phyloP scores from a whole-genome alignment of 2,113 vertebrate species.

The Phycodurus eques region DNA sequence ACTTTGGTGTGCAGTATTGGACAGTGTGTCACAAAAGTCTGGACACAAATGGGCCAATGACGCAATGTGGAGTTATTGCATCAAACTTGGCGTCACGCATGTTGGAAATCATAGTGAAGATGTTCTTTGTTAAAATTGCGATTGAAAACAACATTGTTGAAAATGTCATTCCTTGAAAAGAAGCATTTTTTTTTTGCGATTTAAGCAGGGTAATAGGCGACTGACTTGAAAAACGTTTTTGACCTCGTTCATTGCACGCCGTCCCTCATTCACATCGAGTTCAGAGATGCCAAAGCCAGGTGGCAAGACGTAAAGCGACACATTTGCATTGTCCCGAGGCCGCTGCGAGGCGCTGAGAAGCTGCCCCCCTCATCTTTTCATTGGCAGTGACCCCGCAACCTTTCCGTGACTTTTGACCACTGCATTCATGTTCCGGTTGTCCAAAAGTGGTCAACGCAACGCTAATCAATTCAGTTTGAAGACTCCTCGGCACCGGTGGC shows the following conservation, averaged over 20 bases:
- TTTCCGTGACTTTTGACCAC: conserved; percentile 72
- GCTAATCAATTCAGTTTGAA: conserved; percentile 67
- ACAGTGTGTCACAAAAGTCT: background rate
- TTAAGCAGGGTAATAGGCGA: too few relatives aligned
- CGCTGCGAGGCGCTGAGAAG: conserved; percentile 58
- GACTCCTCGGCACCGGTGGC: conserved; percentile 39
- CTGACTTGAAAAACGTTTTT: conserved; percentile 20
- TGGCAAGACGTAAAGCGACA: conserved; percentile 63
- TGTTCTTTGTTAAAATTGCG: background rate
- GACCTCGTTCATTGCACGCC: conserved; percentile 50
- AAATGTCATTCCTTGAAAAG: background rate
- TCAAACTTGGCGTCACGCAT: background rate
- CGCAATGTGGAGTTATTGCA: background rate
- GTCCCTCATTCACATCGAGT: conserved; percentile 62
- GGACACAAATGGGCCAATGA: background rate
- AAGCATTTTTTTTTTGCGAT: background rate
- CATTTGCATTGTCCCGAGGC: conserved; percentile 57
- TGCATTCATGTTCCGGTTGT: conserved; percentile 61
- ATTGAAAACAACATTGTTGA: too few relatives aligned
- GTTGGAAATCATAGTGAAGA: background rate
- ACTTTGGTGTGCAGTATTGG: background rate
- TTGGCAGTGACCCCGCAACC: conserved; percentile 69
- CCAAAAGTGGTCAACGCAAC: conserved; percentile 58
- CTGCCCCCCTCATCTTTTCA: conserved; percentile 66
- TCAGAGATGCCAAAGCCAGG: conserved; percentile 68